A percentile compares a stretch with the other conserved stretches of the same genome.
phyloP scores from a whole-genome alignment of 2,888 invertebrate genomes.

The Cataglyphis livida region DNA sequence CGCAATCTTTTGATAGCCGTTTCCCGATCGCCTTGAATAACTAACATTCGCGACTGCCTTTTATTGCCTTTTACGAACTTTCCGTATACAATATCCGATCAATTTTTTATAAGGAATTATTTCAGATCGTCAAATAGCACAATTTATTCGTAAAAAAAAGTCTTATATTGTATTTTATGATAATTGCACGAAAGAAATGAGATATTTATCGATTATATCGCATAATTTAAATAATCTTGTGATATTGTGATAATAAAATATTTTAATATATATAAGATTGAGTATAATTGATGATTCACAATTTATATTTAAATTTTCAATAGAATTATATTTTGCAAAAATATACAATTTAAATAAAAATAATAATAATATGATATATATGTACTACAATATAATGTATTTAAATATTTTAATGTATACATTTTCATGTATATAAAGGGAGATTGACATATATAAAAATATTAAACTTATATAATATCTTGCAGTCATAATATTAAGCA shows the following conservation, averaged over 20 bases:
- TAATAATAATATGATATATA: background rate
- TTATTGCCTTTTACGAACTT: constrained; percentile 69
- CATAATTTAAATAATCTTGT: background rate
- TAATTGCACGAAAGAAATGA: background rate
- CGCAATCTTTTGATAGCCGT: constrained; percentile 53
- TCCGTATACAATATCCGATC: constrained; percentile 51
- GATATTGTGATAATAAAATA: background rate
- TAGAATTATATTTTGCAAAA: background rate
- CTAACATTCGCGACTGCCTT: constrained; percentile 61
- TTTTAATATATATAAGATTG: background rate
- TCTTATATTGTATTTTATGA: background rate
- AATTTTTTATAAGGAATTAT: constrained; percentile 55
- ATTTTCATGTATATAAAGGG: background rate
- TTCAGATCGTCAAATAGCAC: constrained; percentile 28
- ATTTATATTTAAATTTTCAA: background rate
- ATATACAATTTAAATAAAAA: background rate
- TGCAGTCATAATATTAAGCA: constrained; percentile 9
- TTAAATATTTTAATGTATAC: background rate
- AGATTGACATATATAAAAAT: background rate
- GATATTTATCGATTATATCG: background rate
- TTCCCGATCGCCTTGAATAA: constrained; percentile 80
- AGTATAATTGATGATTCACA: background rate
- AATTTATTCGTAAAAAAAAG: constrained; percentile 2
- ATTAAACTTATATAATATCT: constrained; percentile 8
- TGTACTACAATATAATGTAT: background rate